Percentiles rank a stretch among this genome's conserved stretches.
These are phyloP conservation scores for Dendrocincla tyrannina DNA, from an alignment of 2,797 vertebrate species.

Conservation along the genomic window DNA sequence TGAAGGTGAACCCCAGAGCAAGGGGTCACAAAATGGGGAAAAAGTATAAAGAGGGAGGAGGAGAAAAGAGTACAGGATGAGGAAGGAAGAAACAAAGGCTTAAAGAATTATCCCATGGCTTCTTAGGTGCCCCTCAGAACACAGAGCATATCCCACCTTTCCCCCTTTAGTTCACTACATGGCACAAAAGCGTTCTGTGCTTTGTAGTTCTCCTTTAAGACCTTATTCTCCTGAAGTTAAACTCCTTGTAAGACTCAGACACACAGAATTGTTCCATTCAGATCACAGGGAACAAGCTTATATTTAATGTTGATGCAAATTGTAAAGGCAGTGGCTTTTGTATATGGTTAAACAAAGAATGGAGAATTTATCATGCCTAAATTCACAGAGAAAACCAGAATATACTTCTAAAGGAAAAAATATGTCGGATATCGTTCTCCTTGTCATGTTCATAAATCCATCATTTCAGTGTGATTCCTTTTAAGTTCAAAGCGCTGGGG, in stretches of 20 bases:
- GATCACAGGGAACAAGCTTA: background rate
- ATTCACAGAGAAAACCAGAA: background rate
- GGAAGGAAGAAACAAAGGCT: background rate
- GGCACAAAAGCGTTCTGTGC: background rate
- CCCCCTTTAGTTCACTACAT: background rate
- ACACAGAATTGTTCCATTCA: background rate
- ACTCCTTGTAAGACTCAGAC: background rate
- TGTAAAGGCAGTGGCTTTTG: background rate
- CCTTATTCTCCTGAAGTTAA: background rate
- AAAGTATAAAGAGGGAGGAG: background rate
- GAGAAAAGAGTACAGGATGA: background rate
- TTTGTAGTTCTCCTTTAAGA: background rate
- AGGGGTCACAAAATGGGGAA: background rate
- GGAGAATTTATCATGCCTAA: background rate
- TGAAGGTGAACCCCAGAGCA: background rate
- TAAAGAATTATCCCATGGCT: background rate
- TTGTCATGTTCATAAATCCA: background rate
- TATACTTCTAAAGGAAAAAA: background rate
- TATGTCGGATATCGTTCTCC: background rate
- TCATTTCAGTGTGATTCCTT: slow-evolving; percentile 1
- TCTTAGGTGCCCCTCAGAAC: background rate
- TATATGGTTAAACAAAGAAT: background rate
- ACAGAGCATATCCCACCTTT: background rate
- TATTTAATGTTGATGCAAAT: background rate
- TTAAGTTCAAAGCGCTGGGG: slow-evolving; percentile 23